Conservation (phyloP, 2,113 vertebrate species). For the Varanus komodoensis region DNA sequence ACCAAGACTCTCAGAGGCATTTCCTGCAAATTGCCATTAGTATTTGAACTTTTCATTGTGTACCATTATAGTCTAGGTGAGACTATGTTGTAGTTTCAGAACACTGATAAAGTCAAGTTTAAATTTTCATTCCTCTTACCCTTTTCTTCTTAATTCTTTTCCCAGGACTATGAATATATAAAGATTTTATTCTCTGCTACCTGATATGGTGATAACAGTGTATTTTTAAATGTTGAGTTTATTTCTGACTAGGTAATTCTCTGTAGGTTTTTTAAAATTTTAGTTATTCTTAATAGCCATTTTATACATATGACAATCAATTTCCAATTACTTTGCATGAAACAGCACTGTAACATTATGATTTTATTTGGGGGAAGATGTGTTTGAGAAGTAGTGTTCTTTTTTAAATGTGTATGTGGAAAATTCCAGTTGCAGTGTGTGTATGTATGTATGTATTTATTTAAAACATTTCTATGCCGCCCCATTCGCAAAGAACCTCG, state of each 20-base stretch:
- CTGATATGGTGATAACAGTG: not conserved
- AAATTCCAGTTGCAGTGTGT: no score
- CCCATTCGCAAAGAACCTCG: no score
- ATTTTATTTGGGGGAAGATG: no score
- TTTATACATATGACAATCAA: not conserved
- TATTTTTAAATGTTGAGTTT: not conserved
- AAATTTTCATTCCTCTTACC: not conserved
- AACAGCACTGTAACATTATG: no score
- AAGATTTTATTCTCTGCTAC: not conserved
- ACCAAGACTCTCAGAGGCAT: not conserved
- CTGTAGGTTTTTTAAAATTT: not conserved
- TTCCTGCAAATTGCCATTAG: no score
- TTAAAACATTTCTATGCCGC: no score
- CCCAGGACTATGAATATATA: not conserved
- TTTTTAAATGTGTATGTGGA: no score
- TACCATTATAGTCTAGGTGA: not conserved
- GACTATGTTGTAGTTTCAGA: not conserved
- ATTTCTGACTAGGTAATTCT: not conserved
- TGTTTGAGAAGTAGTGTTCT: no score
- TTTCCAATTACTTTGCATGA: not conserved
- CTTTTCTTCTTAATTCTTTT: not conserved
- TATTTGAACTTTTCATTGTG: not conserved
- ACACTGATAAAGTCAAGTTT: not conserved
- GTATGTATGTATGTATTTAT: no score
- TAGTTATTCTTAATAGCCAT: not conserved